Base-by-base conservation (phyloP, 2,797 vertebrate genomes). In the Bryconaethiops microstoma region DNA sequence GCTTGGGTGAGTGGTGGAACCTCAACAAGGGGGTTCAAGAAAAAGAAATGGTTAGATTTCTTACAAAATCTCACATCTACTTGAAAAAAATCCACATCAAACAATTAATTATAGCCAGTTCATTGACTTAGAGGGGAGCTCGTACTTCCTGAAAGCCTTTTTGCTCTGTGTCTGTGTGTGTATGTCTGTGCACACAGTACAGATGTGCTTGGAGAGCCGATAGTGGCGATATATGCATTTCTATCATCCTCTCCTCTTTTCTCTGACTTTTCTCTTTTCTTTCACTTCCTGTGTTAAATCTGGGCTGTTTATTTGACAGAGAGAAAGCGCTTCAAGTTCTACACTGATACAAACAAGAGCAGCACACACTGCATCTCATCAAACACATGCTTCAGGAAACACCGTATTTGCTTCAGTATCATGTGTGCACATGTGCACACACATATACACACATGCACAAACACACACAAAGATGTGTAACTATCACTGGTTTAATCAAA, bases 81-180 rank as follows among this genome's bases (percentile, higher is more conserved):
- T 62, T 29, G 4, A 62, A 62, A 62, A 0, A 7, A 50, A 59
- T 57, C 50, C 50, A 16, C 14, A 48, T 64, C 68, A 7, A 57
- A 80, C 62, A 68, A 59, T 60, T 50, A 62, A 74, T 62, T 60
- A 63, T 21, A 70, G 65, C 45, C 12, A 76, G 25, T 76, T 29
- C 52, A 52, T 64, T 50, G 54, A 68, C 68, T 14, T 35, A 4
- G 12, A 42, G 52, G 72, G 75, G 52, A 67, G 40, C 17, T 19
- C 29, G 54, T n/a, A n/a, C 13, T 54, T 70, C n/a, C 17, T 55
- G 8, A 77, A 40, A 17, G n/a, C 35, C 52, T 35, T 60, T 62
- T 62, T 75, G 35, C 8, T 13, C 29, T 7, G 14, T 40, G 14
- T 17, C 25, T 29, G 25, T 65, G 63, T 39, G 63, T 39, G 16